phyloP scores from a whole-genome alignment of 2,888 invertebrate genomes.

The Acleris literana region DNA sequence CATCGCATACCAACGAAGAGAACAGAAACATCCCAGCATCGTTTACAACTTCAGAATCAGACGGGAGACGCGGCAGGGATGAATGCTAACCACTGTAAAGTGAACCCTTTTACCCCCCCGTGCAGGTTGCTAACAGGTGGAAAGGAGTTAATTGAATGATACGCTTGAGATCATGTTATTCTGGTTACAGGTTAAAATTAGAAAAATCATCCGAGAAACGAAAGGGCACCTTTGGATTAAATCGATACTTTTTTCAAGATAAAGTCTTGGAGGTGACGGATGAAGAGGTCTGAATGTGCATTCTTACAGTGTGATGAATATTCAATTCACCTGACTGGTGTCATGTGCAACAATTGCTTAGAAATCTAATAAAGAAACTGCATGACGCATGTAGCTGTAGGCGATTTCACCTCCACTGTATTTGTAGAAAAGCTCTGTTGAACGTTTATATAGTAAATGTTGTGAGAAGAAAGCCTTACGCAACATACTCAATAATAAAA shows the following conservation, averaged over 20 bases:
- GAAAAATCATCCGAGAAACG: slow-evolving; percentile 5
- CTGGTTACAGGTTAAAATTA: slow-evolving; percentile 7
- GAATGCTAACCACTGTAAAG: slow-evolving; percentile 13
- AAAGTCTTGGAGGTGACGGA: no score
- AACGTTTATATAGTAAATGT: slow-evolving; percentile 24
- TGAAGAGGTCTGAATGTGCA: slow-evolving; percentile 3
- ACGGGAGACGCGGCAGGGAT: slow-evolving; percentile 26
- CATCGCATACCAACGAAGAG: slow-evolving; percentile 12
- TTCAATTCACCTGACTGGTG: slow-evolving; percentile 23
- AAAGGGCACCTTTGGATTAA: slow-evolving; percentile 5
- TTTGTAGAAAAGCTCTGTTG: slow-evolving; percentile 32
- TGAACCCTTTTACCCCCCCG: slow-evolving; percentile 3
- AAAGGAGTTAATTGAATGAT: slow-evolving; percentile 11
- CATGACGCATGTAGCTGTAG: slow-evolving; percentile 17
- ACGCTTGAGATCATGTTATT: not conserved
- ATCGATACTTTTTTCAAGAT: slow-evolving; percentile 1
- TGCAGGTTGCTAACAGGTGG: slow-evolving; percentile 1
- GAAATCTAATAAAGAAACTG: slow-evolving; percentile 33
- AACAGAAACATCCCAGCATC: slow-evolving; percentile 9
- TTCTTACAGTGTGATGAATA: slow-evolving; percentile 18
- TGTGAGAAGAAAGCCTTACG: slow-evolving; percentile 30
- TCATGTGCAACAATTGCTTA: slow-evolving; percentile 33
- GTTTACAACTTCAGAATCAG: slow-evolving; percentile 9
- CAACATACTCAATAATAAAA: slow-evolving; percentile 3
- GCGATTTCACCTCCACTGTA: slow-evolving; percentile 30